Base-by-base conservation (phyloP, 2,797 vertebrate species). In the Hydrocynus forskahlii region DNA sequence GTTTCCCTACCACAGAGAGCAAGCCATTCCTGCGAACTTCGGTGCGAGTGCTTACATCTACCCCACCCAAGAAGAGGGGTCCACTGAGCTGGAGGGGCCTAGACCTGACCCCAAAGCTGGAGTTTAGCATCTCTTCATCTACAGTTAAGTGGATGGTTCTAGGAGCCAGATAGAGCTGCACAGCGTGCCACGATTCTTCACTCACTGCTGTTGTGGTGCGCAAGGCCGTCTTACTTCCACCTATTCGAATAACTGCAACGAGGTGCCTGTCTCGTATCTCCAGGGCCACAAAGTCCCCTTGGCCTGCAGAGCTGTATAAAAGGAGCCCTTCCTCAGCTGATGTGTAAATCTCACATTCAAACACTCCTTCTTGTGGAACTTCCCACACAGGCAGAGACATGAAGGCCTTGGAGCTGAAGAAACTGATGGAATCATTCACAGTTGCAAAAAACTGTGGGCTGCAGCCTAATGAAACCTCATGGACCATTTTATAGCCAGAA, bases 381-480 rank as follows among this genome's bases (percentile, higher is more conserved):
- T 93, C 94, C 96, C 95, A 97, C 0, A 82, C 66, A 0, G 95
- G 93, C 52, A 98, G 95, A 59, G 92, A 89, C 52, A 97, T 73
- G 60, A 94, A 98, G 0, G 96, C 95, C 89, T 95, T 95, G 19
- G 95, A 95, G 88, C 96, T 97, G 88, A 96, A 97, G 87, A 99
- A 97, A 90, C 92, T 95, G 69, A 99, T 86, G 4, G 96, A 84
- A 74, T 97, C 94, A 29, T 95, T 92, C 79, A 95, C 93, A 40
- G 88, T 90, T 23, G 95, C 94, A 74, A 95, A 96, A 92, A 99
- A 97, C 89, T 96, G 94, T 7, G 94, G 88, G 82, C 89, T 97
- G 81, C 97, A 99, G 40, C 96, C 96, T 43, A 94, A 82, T 0
- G 95, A 97, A 19, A 98, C 95, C 82, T 97, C 96, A 6, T 92